A percentile compares a stretch with the other conserved stretches of the same genome.
phyloP scores from a whole-genome alignment of 2,797 vertebrate species.

The Vultur gryphus region DNA sequence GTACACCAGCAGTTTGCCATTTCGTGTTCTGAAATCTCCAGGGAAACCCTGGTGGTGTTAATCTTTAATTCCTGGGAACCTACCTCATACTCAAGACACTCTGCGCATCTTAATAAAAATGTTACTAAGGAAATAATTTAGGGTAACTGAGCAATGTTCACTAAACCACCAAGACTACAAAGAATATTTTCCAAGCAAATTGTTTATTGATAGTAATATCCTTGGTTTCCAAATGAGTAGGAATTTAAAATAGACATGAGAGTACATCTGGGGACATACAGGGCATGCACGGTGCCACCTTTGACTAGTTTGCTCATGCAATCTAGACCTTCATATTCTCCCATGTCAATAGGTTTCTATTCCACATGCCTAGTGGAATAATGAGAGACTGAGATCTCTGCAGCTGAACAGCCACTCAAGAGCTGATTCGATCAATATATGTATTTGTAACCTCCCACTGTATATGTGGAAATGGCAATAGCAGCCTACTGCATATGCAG shows the following conservation, averaged over 20 bases:
- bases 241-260: neutral
- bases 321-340: neutral
- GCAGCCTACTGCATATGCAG: neutral
- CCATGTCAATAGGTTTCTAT: neutral
- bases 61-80: neutral
- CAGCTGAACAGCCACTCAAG: neutral
- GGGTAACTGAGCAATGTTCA: neutral
- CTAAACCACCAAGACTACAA: neutral
- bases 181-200: neutral
- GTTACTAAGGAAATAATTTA: neutral
- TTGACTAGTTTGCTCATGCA: neutral
- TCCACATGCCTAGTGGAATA: neutral
- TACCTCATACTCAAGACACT: neutral
- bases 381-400: neutral
- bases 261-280: neutral
- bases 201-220: neutral
- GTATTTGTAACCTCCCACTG: neutral
- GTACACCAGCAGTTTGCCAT: conserved; percentile 14
- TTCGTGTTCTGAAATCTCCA: conserved; percentile 8
- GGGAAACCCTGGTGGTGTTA: neutral
- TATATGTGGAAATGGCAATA: neutral
- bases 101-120: neutral
- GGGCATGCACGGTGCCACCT: neutral
- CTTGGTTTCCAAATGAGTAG: neutral
- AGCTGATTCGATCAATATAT: neutral